Evolutionary conservation across 2,113 vertebrate species (phyloP), one percentile per base, ranked within the genome.

Genomic region (Paradisaea rubra): DNA sequence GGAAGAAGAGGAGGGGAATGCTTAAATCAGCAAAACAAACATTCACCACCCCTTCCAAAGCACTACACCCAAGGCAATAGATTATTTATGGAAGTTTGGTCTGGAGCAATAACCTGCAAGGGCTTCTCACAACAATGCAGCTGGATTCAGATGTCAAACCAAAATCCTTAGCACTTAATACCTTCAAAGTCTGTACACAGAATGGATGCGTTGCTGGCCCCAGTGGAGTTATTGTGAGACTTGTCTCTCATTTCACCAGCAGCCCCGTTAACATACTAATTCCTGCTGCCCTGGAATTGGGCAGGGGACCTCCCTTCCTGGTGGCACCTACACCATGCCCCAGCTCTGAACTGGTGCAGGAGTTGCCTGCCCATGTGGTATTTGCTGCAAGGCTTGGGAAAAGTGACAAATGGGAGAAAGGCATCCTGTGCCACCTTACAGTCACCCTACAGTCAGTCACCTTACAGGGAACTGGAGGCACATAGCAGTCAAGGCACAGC

Each of bases 131-230:
- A 93, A 91, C 91, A 93, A 91, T 74, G 85, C 94, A 95, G 94
- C 93, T 95, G 89, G 85, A 95, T 96, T 95, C 96, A 94, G 89
- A 95, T 81, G 93, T 95, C 94, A 95, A 95, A 96, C 41, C 72
- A 66, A 93, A 95, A 95, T 91, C 90, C 68, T 69, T 85, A 88
- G 60, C 93, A 94, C 85, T 95, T 95, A 95, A 95, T 94, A 91
- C 76, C 88, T 91, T 94, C 85, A 94, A 94, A 95, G 85, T 78
- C 64, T 54, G 35, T 64, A 82, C 64, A 90, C 52, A 78, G 89
- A 92, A 91, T 57, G 50, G 81, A 92, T 72, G 85, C 0, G 1
- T 88, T 70, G 70, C 63, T 80, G 74, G 81, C 27, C 87, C 63
- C 52, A 0, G 28, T n/a, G 68, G 59, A 73, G 81, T 88, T 91